A percentile compares a stretch with the other conserved stretches of the same genome.
Evolutionary conservation across 2,888 invertebrate genomes (phyloP).

Genomic region (Lutraria lutraria): DNA sequence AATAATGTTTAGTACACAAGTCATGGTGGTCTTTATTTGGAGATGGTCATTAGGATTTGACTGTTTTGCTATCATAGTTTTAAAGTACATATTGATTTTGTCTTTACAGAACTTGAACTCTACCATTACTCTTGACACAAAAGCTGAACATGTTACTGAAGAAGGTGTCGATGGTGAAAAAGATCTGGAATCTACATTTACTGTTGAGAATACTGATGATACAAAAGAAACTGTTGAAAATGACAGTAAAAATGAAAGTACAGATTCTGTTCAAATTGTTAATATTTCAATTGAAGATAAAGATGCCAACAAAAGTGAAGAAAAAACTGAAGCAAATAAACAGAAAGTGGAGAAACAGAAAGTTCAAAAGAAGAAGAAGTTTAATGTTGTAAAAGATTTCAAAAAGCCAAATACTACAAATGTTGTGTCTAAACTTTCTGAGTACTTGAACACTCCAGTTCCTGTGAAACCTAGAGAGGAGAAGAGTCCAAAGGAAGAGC

Average conservation of each 20-base stretch:
- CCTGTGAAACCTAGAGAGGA: conserved; percentile 79
- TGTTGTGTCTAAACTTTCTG: conserved; percentile 79
- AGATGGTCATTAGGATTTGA: no score
- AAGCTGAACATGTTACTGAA: conserved; percentile 30
- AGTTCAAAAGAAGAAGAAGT: conserved; percentile 65
- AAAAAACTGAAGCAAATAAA: conserved; percentile 58
- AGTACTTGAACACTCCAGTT: conserved; percentile 80
- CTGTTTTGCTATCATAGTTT: no score
- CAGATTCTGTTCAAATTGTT: conserved; percentile 54
- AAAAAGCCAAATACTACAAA: conserved; percentile 80
- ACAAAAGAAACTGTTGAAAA: conserved; percentile 23
- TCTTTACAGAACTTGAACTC: conserved; percentile 36
- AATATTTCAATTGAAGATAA: conserved; percentile 66
- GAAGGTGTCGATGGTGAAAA: conserved; percentile 12
- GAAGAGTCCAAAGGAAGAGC: conserved; percentile 71
- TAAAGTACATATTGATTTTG: neutral
- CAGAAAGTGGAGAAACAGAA: conserved; percentile 70
- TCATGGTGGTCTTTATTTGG: no score
- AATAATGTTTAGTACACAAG: no score
- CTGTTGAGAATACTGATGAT: conserved; percentile 32
- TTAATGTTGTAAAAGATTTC: conserved; percentile 72
- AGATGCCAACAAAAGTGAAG: conserved; percentile 56
- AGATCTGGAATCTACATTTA: conserved; percentile 56
- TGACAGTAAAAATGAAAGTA: conserved; percentile 45
- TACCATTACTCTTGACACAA: conserved; percentile 54